Percentiles rank a stretch among this genome's conserved stretches.
phyloP scores from a whole-genome alignment of 2,113 vertebrate genomes.

The Oryzias melastigma region DNA sequence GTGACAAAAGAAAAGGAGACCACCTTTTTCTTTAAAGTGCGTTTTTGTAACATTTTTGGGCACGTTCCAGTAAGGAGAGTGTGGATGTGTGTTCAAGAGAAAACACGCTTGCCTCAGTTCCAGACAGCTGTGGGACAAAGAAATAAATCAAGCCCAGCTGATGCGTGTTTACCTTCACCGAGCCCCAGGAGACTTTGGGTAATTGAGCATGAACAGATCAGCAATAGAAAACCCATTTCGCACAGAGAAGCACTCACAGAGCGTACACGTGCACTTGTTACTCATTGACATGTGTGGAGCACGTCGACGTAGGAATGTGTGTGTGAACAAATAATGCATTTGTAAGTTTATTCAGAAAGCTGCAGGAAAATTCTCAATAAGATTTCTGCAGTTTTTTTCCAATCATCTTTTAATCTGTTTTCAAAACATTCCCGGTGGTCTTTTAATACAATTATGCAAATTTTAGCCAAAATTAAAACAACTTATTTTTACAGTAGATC shows the following conservation, averaged over 20 bases:
- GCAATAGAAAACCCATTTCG: conserved; percentile 73
- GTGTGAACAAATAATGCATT: neutral
- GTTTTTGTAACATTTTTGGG: neutral
- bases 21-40: neutral
- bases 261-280: conserved; percentile 22
- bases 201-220: conserved; percentile 81
- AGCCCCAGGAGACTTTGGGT: conserved; percentile 70
- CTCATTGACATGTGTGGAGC: conserved; percentile 22
- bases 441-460: too few species aligned
- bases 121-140: conserved; percentile 73
- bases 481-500: too few species aligned
- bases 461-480: too few species aligned
- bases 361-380: too few species aligned
- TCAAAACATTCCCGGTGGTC: too few species aligned
- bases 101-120: conserved; percentile 56
- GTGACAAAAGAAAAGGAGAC: neutral
- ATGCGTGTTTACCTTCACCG: conserved; percentile 76
- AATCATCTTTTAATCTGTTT: too few species aligned
- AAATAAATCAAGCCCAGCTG: conserved; percentile 78
- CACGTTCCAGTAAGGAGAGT: neutral
- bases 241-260: conserved; percentile 19
- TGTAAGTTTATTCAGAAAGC: too few species aligned
- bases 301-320: conserved; percentile 10
- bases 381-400: too few species aligned
- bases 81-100: conserved; percentile 8